These are phyloP conservation scores for Labeo calbasu DNA, from an alignment of 2,797 vertebrate genomes.

Conservation along the genomic window DNA sequence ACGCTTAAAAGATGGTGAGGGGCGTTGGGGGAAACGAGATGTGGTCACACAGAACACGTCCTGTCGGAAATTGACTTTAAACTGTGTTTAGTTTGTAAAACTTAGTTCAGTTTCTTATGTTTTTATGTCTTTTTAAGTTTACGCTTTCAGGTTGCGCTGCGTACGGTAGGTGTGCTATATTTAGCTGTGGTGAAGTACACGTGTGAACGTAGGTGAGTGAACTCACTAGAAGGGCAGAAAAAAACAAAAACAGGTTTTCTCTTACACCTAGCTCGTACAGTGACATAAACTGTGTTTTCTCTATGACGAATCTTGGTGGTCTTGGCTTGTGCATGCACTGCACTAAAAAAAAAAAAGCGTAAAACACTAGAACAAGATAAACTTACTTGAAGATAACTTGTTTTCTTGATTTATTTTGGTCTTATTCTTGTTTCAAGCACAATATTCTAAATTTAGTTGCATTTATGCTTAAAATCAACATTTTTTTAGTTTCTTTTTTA, in stretches of 20 bases:
- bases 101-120: background rate
- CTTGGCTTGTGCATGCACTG: background rate
- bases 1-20: slow-evolving; percentile 31
- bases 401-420: background rate
- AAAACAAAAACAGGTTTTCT: background rate
- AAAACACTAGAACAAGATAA: background rate
- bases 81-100: background rate
- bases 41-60: background rate
- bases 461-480: background rate
- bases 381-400: too few species aligned
- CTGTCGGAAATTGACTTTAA: background rate
- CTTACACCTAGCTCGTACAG: background rate
- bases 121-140: background rate
- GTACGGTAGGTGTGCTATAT: background rate
- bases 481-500: background rate
- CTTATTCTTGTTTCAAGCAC: background rate
- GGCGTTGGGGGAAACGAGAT: background rate
- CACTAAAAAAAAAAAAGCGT: background rate
- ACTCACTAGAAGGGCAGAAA: background rate
- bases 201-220: background rate
- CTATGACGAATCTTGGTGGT: background rate
- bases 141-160: background rate
- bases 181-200: background rate
- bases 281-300: background rate
- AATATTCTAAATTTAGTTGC: background rate